Percentiles rank a stretch among this genome's conserved stretches.
Evolutionary conservation across 2,888 invertebrate genomes (phyloP).

Genomic region (Suillia variegata): DNA sequence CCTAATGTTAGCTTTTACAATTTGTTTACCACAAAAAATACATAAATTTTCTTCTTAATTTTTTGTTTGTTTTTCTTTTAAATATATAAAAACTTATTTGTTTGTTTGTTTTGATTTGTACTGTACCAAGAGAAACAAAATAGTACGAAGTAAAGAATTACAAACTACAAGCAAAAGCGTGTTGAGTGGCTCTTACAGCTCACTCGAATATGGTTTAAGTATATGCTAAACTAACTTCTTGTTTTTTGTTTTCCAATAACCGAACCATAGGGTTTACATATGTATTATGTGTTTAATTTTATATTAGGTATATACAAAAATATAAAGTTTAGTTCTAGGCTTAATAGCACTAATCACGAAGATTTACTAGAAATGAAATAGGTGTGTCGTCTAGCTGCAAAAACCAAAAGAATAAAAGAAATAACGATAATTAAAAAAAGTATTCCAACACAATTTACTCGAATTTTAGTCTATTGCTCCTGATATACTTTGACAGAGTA

Average conservation of each 20-base stretch:
- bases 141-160: conserved; percentile 1
- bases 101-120: conserved; percentile 33
- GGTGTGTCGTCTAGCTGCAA: conserved; percentile 1
- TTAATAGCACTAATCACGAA: neutral
- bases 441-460: conserved; percentile 46
- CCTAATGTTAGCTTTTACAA: conserved; percentile 18
- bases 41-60: neutral
- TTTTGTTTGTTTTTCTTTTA: conserved; percentile 3
- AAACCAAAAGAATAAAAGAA: conserved; percentile 14
- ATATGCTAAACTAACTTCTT: conserved; percentile 8
- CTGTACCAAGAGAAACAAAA: conserved; percentile 35
- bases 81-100: too few relatives aligned
- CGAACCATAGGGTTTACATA: conserved; percentile 23
- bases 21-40: neutral
- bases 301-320: neutral
- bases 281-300: conserved; percentile 19
- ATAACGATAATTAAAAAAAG: neutral
- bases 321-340: conserved; percentile 16
- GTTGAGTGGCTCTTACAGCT: neutral
- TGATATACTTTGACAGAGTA: conserved; percentile 59
- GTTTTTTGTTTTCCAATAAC: conserved; percentile 1
- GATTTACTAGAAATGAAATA: conserved; percentile 6
- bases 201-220: conserved; percentile 7
- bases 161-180: too few relatives aligned
- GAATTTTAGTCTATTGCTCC: conserved; percentile 60